Conservation (phyloP, 2,797 vertebrate genomes). For the Pantherophis alleghaniensis region DNA sequence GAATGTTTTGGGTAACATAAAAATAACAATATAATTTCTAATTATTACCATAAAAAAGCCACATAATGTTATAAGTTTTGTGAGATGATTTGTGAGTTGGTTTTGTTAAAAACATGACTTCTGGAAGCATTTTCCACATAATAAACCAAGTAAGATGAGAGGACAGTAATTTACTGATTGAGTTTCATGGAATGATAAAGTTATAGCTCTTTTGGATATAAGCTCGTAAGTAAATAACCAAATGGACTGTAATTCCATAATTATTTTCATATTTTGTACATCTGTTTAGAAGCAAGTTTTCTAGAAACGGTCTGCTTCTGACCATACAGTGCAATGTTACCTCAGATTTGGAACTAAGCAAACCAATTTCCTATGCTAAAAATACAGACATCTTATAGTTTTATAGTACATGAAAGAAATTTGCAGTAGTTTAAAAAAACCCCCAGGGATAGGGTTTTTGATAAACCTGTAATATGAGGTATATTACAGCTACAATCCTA, state of each 20-base stretch:
- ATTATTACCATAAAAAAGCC: neutral
- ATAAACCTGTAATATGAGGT: no score
- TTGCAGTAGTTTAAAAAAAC: neutral
- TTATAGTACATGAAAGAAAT: no score
- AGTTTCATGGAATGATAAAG: neutral
- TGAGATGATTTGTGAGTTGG: neutral
- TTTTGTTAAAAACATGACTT: neutral
- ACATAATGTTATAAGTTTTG: neutral
- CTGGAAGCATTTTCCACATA: neutral
- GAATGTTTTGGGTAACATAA: neutral
- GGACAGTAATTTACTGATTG: neutral
- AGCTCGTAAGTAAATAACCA: neutral
- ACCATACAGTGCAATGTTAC: neutral
- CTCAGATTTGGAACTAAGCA: neutral
- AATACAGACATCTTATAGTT: no score
- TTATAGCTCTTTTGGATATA: neutral
- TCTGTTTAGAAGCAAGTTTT: neutral
- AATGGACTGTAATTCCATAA: neutral
- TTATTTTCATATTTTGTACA: neutral
- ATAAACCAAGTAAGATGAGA: neutral
- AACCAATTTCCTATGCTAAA: neutral
- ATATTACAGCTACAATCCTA: no score
- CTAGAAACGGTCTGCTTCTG: neutral
- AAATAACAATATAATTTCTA: neutral
- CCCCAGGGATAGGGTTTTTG: no score